Evolutionary conservation across 2,797 vertebrate genomes (phyloP).

Genomic region (Clarias laeviceps): DNA sequence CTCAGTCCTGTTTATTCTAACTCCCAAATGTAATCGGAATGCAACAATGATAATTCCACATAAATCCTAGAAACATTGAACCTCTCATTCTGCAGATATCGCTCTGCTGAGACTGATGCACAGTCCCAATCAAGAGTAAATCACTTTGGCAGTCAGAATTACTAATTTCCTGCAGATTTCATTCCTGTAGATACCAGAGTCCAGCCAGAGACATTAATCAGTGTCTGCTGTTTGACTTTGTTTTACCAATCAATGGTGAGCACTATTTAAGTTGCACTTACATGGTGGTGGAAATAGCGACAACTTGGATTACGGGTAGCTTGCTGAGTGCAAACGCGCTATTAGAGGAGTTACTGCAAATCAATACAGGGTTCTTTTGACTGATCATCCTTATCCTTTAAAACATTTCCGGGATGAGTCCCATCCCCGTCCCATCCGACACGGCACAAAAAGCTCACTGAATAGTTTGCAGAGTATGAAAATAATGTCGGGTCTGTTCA

Average conservation of each 20-base stretch:
- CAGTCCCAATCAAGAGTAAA: neutral
- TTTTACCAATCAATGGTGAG: neutral
- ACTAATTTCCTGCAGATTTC: neutral
- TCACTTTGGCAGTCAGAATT: neutral
- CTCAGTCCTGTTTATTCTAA: neutral
- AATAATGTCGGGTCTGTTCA: neutral
- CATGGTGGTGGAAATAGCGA: neutral
- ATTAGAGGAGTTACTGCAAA: neutral
- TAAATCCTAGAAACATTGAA: neutral
- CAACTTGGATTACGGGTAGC: neutral
- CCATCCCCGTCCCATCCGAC: neutral
- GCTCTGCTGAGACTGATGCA: neutral
- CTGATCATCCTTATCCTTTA: neutral
- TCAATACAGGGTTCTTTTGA: neutral
- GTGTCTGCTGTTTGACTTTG: neutral
- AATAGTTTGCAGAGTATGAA: neutral
- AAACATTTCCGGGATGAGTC: neutral
- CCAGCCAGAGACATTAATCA: neutral
- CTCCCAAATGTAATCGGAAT: neutral
- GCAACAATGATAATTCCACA: neutral
- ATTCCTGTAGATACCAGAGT: neutral
- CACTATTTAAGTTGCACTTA: constrained; percentile 10
- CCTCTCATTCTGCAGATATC: neutral
- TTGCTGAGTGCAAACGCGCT: neutral
- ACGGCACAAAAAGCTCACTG: neutral